Evolutionary conservation across 2,113 vertebrate genomes (phyloP), one percentile per base, ranked within the genome.

Genomic region (Machaerirhynchus nigripectus): DNA sequence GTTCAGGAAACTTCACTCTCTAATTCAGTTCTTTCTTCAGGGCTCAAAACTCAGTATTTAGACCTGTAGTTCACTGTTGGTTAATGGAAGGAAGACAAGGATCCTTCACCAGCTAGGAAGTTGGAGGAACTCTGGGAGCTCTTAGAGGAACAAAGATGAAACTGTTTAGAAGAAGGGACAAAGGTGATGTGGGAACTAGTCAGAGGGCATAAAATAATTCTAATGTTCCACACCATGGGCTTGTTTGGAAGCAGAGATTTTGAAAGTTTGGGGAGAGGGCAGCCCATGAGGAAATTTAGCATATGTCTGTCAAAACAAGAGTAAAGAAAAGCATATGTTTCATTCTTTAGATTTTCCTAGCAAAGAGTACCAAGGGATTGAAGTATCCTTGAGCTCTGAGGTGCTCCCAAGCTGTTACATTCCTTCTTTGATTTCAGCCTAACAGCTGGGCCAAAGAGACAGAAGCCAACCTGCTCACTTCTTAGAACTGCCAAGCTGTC

Each of bases 201-300:
- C 31, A 53, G 28, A 77, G 6, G 4, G 1, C 56, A 47, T 50
- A 75, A 74, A 91, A 67, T 39, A 84, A 37, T 42, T 37, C 20
- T 40, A 13, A 44, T 56, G 22, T 71, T 79, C 23, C 11, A 19
- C 12, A 44, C 7, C 27, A 15, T 31, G 13, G 22, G 4, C 9
- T 33, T 75, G 2, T 57, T 63, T 42, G 20, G 33, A 81, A 79
- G 10, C 10, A 49, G 5, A 57, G 22, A 40, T 8, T 13, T 77
- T 79, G 31, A 75, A 82, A 52, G 0, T 7, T 11, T 67, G 5
- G 2, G 20, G 10, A 82, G 4, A 31, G 24, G 44, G 31, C 17
- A 90, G 9, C 20, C 13, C 11, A 19, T 1, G 3, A 50, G 23
- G 28, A 83, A 82, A 52, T 9, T 0, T 0, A 7, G 2, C 9